These are phyloP conservation scores for Epinotia nisella DNA, from an alignment of 2,888 invertebrate species.

Conservation along the genomic window DNA sequence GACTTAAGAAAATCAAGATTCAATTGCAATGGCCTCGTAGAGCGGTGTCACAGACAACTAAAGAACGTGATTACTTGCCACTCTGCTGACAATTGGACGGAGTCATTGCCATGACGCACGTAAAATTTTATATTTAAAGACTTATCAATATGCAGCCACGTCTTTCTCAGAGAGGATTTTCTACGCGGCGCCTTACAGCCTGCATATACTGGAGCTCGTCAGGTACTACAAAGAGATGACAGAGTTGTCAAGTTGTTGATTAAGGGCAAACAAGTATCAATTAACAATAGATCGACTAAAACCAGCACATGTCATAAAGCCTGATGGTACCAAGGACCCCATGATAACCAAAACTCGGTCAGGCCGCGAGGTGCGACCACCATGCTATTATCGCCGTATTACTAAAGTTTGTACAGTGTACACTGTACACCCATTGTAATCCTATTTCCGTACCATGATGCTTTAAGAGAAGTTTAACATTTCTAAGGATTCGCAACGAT, in stretches of 20 bases:
- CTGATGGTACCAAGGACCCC: neutral
- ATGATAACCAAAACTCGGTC: neutral
- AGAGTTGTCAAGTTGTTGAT: conserved; percentile 49
- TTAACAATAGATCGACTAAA: conserved; percentile 51
- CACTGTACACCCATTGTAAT: no score
- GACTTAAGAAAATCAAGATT: no score
- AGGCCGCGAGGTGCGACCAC: neutral
- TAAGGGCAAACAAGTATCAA: conserved; percentile 47
- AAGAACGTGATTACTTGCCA: conserved; percentile 60
- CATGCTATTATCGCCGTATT: conserved; percentile 5
- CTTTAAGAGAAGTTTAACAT: no score
- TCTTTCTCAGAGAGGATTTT: conserved; percentile 51
- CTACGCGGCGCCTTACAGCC: conserved; percentile 49
- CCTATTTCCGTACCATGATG: no score
- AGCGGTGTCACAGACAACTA: conserved; percentile 57
- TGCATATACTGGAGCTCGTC: conserved; percentile 52
- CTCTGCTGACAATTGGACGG: conserved; percentile 45
- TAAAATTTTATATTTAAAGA: conserved; percentile 52
- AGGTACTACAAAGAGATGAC: conserved; percentile 47
- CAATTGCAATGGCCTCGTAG: conserved; percentile 48
- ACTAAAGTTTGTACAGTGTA: no score
- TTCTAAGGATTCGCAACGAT: neutral
- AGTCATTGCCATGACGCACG: conserved; percentile 45
- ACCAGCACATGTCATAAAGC: no score
- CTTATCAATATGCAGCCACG: conserved; percentile 43